Conservation (phyloP, 1,140 invertebrate genomes). For the Hylaeus anthracinus region DNA sequence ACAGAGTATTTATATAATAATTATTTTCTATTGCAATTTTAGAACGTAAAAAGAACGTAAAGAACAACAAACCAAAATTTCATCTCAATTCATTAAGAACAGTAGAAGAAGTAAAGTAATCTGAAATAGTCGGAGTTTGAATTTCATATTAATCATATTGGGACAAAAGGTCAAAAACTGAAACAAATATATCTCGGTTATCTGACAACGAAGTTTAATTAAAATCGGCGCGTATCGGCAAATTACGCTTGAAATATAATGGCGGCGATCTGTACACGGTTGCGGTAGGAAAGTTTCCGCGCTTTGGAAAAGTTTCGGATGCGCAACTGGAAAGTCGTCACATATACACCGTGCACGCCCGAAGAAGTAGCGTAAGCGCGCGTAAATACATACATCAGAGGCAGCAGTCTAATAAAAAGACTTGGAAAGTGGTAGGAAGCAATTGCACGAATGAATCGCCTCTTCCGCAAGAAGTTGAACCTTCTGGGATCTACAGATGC, state of each 20-base stretch:
- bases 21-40: no score
- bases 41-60: no score
- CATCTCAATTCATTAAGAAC: no score
- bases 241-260: background rate
- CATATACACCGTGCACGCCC: background rate
- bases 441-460: conserved; percentile 30
- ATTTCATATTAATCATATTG: no score
- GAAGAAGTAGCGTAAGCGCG: conserved; percentile 35
- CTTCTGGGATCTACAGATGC: background rate
- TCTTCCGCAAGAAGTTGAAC: conserved; percentile 23
- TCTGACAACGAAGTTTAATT: no score
- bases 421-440: background rate
- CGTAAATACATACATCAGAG: conserved; percentile 51
- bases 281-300: background rate
- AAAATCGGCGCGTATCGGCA: background rate
- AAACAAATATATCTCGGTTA: no score
- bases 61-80: no score
- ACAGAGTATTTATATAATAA: no score
- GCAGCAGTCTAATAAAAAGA: conserved; percentile 48
- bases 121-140: no score
- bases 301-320: conserved; percentile 20
- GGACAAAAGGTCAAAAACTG: no score
- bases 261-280: background rate
- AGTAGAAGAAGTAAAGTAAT: no score
- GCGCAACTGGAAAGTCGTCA: conserved; percentile 7